Conservation (phyloP, 2,888 invertebrate species). For the Antitype chi region DNA sequence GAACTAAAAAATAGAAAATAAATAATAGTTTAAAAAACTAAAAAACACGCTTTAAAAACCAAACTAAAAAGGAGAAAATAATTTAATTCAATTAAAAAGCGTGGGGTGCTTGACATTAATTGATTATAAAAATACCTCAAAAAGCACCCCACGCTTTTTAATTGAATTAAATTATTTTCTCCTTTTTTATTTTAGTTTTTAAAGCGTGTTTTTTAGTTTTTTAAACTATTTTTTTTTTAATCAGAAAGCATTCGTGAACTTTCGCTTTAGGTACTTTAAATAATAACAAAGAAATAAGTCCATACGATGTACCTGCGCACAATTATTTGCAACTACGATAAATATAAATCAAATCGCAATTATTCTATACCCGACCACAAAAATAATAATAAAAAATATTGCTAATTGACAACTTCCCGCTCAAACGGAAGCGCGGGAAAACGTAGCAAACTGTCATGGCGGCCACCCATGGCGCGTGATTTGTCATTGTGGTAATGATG, state of each 20-base stretch:
- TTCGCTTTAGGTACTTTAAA: background rate
- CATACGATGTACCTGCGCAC: background rate
- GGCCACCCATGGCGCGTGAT: conserved; percentile 84
- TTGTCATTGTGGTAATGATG: conserved; percentile 81
- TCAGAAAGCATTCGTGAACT: background rate
- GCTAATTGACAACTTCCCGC: conserved; percentile 77
- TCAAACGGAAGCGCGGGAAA: conserved; percentile 76
- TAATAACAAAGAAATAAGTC: background rate
- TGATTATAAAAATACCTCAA: too few relatives aligned
- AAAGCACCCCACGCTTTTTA: too few relatives aligned
- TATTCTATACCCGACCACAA: conserved; percentile 37
- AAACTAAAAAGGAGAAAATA: too few relatives aligned
- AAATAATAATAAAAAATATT: conserved; percentile 52
- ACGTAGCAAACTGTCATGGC: conserved; percentile 78
- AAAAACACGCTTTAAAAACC: too few relatives aligned
- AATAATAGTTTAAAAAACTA: too few relatives aligned
- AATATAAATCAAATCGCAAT: conserved; percentile 42
- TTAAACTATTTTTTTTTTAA: too few relatives aligned
- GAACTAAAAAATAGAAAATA: too few relatives aligned
- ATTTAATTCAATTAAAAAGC: too few relatives aligned
- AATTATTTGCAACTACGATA: conserved; percentile 9
- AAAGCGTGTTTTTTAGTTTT: too few relatives aligned
- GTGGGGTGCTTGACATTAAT: too few relatives aligned
- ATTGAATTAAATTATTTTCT: too few relatives aligned
- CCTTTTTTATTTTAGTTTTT: too few relatives aligned